Base-by-base conservation (phyloP, 2,113 vertebrate species). In the Oreochromis spilurus region DNA sequence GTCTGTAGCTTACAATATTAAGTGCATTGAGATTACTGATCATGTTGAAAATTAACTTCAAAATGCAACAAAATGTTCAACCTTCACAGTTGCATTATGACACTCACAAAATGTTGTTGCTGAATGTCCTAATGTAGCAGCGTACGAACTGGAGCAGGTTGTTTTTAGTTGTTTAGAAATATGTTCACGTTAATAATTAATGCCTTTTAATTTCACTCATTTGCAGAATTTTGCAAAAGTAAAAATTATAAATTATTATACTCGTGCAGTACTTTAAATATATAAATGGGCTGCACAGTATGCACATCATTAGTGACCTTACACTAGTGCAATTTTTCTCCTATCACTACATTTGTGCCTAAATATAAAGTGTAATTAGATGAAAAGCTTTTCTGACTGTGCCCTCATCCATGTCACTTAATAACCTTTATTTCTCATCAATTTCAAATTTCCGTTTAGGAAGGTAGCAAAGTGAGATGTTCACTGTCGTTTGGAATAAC, bases 361-460 rank as follows among this genome's bases (percentile, higher is more conserved):
- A 14, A 67, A 24, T 67, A 14, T 21, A 40, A 67, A 67, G 36
- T 67, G 36, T 14, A 40, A 67, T 40, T 65, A 13, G 19, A 38
- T 38, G 60, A 65, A 65, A 7, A 38, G 60, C 60, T 65, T 65
- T 65, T 43, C 38, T 43, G 38, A 70, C n/a, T 16, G 65, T 21
- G n/a, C 13, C 13, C 65, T 72, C 38, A 45, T 43, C 2, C 67
- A 43, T 16, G 13, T 45, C 38, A 45, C 67, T 45, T 45, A 45
- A 26, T 26, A 5, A 16, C 8, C 5, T 17, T 45, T 45, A 6
- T 45, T 45, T 1, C 21, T 45, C 8, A 17, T 26, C 67, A 72
- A 9, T 26, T 3, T 72, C 67, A 16, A 72, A 43, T 72, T 26
- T 45, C 43, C 0, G 0, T 72, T 72, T 26, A 0, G 38, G 21